Base-by-base conservation (phyloP, 2,113 vertebrate genomes). In the Coptodon bakossiorum region DNA sequence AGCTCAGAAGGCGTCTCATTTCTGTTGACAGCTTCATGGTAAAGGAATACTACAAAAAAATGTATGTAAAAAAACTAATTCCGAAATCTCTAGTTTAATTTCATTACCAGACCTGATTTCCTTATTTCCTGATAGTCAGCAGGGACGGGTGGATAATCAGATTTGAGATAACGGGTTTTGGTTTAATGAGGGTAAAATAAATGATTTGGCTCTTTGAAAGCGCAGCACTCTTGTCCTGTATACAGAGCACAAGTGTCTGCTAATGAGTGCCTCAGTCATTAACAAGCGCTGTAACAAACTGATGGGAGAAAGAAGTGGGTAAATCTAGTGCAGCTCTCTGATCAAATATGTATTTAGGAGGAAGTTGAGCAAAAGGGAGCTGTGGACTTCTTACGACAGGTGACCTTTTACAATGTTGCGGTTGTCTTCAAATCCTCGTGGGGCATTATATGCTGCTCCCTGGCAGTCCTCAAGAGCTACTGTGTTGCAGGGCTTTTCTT, bases 161-260 rank as follows among this genome's bases (percentile, higher is more conserved):
- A 85, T 85, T 57, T 45, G 52, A 83, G 86, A 61, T 71, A 86
- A 86, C 52, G 17, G 57, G 43, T 48, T 40, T 50, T 11, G 19
- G 29, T 56, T 83, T 90, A 88, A 91, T 59, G 81, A 87, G 80
- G 53, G 63, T 63, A 59, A 82, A 90, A 89, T 80, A 45, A 92
- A 89, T 56, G 45, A 89, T 61, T 63, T 52, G 61, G 43, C 84
- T 40, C 61, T 91, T 83, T 82, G 78, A 45, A 82, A 78, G 45
- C 34, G 5, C 31, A 8, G 1, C 9, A 3, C 7, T 45, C 31
- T 38, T 54, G 56, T 61, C 56, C 57, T 31, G 76, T 34, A 17
- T 53, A 71, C 31, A 19, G 48, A 24, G 19, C 66, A 34, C 57
- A 57, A 80, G 73, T 56, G 57, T 86, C 57, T 57, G 59, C 57